A percentile compares a stretch with the other conserved stretches of the same genome.
phyloP scores from a whole-genome alignment of 2,797 vertebrate species.

The Garrulus glandarius region DNA sequence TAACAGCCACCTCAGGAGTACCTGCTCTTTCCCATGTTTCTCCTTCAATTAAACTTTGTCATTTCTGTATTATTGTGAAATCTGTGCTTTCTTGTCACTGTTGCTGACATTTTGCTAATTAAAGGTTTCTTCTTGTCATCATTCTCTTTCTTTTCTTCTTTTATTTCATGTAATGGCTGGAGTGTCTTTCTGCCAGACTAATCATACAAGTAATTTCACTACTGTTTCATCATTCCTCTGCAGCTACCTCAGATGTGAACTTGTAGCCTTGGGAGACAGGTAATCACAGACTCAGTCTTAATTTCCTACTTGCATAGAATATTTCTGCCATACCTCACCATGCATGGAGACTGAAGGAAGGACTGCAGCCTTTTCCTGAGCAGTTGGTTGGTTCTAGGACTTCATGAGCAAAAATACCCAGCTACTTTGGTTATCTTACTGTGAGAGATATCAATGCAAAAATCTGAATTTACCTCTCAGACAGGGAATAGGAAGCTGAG shows the following conservation, averaged over 20 bases:
- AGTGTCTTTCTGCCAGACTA: not conserved
- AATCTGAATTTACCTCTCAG: not conserved
- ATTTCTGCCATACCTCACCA: not conserved
- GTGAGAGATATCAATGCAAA: not conserved
- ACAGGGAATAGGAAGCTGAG: not conserved
- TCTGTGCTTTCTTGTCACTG: not conserved
- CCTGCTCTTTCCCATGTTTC: not conserved
- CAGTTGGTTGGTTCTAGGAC: not conserved
- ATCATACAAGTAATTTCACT: not conserved
- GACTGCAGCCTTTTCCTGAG: not conserved
- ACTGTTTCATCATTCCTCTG: not conserved
- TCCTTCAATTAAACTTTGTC: not conserved
- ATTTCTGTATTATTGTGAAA: not conserved
- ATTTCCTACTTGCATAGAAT: not conserved
- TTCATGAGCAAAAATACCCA: not conserved
- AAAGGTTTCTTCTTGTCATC: not conserved
- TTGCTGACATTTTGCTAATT: not conserved
- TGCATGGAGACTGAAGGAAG: not conserved
- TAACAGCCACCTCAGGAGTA: not conserved
- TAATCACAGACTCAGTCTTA: constrained; percentile 24
- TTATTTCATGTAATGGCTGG: not conserved
- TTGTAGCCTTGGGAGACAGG: not conserved
- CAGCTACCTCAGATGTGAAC: not conserved
- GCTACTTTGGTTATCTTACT: not conserved
- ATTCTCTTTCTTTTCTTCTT: not conserved